phyloP scores from a whole-genome alignment of 2,113 vertebrate species.

The Gila orcuttii region DNA sequence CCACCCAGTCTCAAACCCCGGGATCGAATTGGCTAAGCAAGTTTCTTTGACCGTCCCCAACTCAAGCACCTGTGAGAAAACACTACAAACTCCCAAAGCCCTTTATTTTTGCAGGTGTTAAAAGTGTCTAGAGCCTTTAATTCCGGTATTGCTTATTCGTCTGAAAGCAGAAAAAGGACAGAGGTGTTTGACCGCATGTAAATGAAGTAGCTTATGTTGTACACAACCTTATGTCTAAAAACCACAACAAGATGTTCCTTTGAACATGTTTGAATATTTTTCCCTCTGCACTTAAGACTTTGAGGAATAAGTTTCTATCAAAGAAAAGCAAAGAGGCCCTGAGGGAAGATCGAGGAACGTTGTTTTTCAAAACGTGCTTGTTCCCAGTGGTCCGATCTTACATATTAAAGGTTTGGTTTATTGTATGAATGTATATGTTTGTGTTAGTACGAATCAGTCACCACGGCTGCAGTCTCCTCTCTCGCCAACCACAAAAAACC shows the following conservation, averaged over 20 bases:
- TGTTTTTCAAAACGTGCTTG: constrained; percentile 5
- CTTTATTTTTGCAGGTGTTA: constrained; percentile 88
- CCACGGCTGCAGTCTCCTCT: constrained; percentile 11
- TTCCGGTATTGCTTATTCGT: neutral
- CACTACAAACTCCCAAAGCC: constrained; percentile 45
- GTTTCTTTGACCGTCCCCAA: constrained; percentile 29
- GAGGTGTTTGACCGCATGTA: constrained; percentile 9
- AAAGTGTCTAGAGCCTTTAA: constrained; percentile 50
- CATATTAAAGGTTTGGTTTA: constrained; percentile 23
- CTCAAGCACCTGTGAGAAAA: constrained; percentile 44
- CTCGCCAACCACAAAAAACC: constrained; percentile 63
- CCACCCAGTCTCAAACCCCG: constrained; percentile 29
- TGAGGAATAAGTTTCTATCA: constrained; percentile 1
- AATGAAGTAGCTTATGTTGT: neutral
- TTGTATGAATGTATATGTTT: constrained; percentile 30
- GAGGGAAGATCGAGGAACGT: neutral
- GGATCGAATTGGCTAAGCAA: constrained; percentile 48
- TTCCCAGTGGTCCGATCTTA: constrained; percentile 36
- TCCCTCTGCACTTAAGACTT: neutral
- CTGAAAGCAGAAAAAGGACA: neutral
- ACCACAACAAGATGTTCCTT: constrained; percentile 10
- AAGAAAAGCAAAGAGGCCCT: constrained; percentile 10
- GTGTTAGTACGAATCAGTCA: constrained; percentile 21
- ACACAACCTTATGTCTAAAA: neutral
- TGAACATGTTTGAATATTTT: constrained; percentile 14